Base-by-base conservation (phyloP, 2,113 vertebrate genomes). In the Eurypyga helias region DNA sequence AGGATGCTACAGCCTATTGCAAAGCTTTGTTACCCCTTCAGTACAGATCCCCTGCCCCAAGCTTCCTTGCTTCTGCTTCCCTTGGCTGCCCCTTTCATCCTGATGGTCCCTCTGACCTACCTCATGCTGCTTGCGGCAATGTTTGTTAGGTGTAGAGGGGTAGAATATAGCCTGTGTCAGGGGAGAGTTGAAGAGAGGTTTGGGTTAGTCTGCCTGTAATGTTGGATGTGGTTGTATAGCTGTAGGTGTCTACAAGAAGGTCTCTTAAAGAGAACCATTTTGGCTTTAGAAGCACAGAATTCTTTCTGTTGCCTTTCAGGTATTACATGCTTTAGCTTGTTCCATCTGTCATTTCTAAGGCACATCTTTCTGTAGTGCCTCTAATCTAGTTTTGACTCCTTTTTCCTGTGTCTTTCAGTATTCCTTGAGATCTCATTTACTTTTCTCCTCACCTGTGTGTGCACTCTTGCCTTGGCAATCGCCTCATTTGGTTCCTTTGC, bases 131-230 rank as follows among this genome's bases (percentile, higher is more conserved):
- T 60, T 45, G 43, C 1, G 2, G 61, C 28, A 19, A 11, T 5
- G 19, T 18, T n/a, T 0, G 0, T 87, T 64, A 36, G 28, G 4
- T 26, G 52, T 19, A 10, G 17, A 36, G 3, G 8, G 7, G 20
- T 25, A 17, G 55, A 48, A 14, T 21, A 4, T 43, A 46, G 75
- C 51, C 34, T 28, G 28, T 78, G 60, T 19, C 70, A 66, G 31
- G 31, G 26, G 67, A 29, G 31, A 54, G 51, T 3, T 15, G 4
- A 34, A 24, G 55, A 58, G 29, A 16, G 25, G 29, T 51, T 66
- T 1, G 2, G 13, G 25, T 94, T 55, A 33, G n/a, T 55, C 48
- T 87, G 8, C 31, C 49, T 83, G 25, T 31, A 69, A 36, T 45
- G 20, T 66, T 3, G 1, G 24, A 23, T 82, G 58, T 26, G 41